phyloP scores from a whole-genome alignment of 2,797 vertebrate genomes.

The Notamacropus eugenii region DNA sequence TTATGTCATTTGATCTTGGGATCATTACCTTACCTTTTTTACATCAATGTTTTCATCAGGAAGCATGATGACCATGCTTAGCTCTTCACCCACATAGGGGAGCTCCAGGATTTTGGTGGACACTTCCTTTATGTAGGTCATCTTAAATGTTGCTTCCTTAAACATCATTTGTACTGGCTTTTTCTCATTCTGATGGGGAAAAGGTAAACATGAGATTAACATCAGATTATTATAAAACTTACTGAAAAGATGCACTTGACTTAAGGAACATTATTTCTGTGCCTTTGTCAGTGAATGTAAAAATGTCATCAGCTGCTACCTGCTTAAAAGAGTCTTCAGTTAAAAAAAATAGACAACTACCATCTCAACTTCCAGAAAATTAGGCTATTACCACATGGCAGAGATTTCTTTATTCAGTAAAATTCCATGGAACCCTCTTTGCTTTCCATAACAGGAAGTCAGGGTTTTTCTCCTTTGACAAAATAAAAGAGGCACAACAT shows the following conservation, averaged over 20 bases:
- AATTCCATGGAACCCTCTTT: not conserved
- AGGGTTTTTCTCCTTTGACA: not conserved
- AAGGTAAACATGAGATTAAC: accelerated
- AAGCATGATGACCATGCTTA: conserved; percentile 93
- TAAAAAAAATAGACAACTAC: not conserved
- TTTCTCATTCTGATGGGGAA: conserved; percentile 80
- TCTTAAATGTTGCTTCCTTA: conserved; percentile 84
- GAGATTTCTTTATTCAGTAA: not conserved
- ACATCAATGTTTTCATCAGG: conserved; percentile 88
- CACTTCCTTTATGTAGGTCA: conserved; percentile 85
- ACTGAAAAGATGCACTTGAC: not conserved
- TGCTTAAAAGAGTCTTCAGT: not conserved
- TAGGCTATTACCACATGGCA: not conserved
- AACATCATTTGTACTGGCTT: conserved; percentile 93
- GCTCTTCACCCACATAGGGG: conserved; percentile 86
- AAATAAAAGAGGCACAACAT: not conserved
- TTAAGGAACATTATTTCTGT: accelerated
- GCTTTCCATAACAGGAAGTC: not conserved
- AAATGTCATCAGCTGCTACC: too few species aligned
- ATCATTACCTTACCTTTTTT: conserved; percentile 83
- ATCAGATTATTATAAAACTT: accelerated
- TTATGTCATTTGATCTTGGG: not conserved
- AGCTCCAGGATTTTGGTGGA: conserved; percentile 90
- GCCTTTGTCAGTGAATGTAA: accelerated
- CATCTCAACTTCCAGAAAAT: not conserved